Percentiles rank a stretch among this genome's conserved stretches.
Conservation (phyloP, 2,888 invertebrate genomes). For the Bedellia somnulentella region DNA sequence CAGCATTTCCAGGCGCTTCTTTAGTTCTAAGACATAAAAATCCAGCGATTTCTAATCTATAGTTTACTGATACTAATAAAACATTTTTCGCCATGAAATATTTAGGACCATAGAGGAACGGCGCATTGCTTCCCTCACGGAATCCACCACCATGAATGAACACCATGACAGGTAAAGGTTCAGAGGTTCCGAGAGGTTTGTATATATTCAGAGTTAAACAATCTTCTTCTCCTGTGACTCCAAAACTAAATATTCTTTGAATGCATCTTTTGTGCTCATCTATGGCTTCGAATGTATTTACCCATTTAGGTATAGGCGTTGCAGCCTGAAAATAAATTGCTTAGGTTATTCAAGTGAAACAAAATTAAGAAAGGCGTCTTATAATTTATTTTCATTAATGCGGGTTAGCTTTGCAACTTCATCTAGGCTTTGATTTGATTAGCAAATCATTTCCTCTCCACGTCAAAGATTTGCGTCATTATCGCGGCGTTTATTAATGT, state of each 20-base stretch:
- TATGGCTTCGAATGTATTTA: conserved; percentile 26
- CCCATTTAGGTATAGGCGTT: conserved; percentile 32
- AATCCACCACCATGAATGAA: conserved; percentile 45
- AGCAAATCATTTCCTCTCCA: too few relatives aligned
- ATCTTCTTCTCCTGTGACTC: conserved; percentile 21
- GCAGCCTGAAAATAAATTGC: conserved; percentile 30
- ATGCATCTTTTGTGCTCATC: conserved; percentile 28
- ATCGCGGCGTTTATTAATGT: too few relatives aligned
- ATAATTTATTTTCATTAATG: too few relatives aligned
- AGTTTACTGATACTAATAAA: conserved; percentile 35
- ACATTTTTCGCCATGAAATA: conserved; percentile 30
- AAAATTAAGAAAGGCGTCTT: too few relatives aligned
- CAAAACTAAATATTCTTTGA: conserved; percentile 16
- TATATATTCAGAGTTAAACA: conserved; percentile 35
- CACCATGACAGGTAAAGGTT: conserved; percentile 34
- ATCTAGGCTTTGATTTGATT: too few relatives aligned
- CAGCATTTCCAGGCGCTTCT: conserved; percentile 41
- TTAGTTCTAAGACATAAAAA: conserved; percentile 31
- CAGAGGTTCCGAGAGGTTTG: conserved; percentile 18
- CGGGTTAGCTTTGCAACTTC: too few relatives aligned
- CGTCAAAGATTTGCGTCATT: too few relatives aligned
- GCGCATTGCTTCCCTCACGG: conserved; percentile 25
- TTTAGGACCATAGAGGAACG: conserved; percentile 28
- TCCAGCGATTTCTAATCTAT: conserved; percentile 37
- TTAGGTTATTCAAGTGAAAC: too few relatives aligned